These are phyloP conservation scores for Melangyna quadrimaculata DNA, from an alignment of 2,888 invertebrate species.

Conservation along the genomic window DNA sequence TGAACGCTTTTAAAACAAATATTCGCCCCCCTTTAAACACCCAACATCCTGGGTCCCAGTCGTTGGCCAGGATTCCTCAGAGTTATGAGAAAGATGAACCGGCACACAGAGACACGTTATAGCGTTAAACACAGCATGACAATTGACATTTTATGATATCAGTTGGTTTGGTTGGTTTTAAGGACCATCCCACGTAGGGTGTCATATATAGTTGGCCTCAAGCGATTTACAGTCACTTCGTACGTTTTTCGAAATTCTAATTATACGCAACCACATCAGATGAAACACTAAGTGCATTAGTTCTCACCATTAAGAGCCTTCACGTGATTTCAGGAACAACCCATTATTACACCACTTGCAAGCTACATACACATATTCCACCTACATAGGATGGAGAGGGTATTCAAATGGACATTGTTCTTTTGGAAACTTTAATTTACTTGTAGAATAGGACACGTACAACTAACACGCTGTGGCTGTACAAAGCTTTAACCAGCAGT, in stretches of 20 bases:
- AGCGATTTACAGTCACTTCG: slow-evolving; percentile 52
- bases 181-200: slow-evolving; percentile 49
- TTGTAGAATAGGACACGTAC: slow-evolving; percentile 58
- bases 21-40: not conserved
- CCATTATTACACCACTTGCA: slow-evolving; percentile 28
- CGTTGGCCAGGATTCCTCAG: not conserved
- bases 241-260: slow-evolving; percentile 63
- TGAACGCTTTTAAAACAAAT: slow-evolving; percentile 46
- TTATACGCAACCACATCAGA: slow-evolving; percentile 60
- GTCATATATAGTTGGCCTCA: slow-evolving; percentile 41
- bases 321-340: slow-evolving; percentile 53
- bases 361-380: not conserved
- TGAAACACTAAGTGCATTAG: slow-evolving; percentile 64
- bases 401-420: slow-evolving; percentile 69
- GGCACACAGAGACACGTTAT: slow-evolving; percentile 10
- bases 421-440: slow-evolving; percentile 69
- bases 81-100: slow-evolving; percentile 13
- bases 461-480: not conserved
- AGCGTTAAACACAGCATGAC: slow-evolving; percentile 4
- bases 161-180: slow-evolving; percentile 3
- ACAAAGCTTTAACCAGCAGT: not conserved
- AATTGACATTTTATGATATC: slow-evolving; percentile 55
- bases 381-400: not conserved
- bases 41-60: not conserved
- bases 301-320: slow-evolving; percentile 64